Percentiles rank a stretch among this genome's conserved stretches.
phyloP scores from a whole-genome alignment of 2,888 invertebrate genomes.

The Ashinkailepas kermadecensis region DNA sequence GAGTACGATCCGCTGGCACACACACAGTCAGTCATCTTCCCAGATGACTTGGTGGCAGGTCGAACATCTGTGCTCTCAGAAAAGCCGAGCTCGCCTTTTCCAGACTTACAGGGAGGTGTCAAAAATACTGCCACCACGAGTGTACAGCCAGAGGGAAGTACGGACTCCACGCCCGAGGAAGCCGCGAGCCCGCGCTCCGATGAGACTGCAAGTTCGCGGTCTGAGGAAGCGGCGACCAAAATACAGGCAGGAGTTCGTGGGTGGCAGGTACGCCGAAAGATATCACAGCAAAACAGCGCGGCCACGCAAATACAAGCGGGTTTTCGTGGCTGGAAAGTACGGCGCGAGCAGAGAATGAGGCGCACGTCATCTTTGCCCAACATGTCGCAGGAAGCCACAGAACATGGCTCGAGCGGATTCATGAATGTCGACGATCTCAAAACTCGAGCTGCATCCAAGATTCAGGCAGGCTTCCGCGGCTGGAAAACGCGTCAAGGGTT shows the following conservation, averaged over 20 bases:
- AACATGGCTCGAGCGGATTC: background rate
- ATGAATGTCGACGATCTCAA: background rate
- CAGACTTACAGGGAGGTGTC: background rate
- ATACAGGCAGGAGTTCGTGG: constrained; percentile 63
- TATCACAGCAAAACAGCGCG: constrained; percentile 38
- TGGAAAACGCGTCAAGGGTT: background rate
- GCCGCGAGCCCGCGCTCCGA: no score
- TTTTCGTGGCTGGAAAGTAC: constrained; percentile 23
- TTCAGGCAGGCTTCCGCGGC: constrained; percentile 3
- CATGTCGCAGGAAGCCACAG: background rate
- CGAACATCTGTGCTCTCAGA: background rate
- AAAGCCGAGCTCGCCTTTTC: constrained; percentile 1
- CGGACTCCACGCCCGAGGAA: no score
- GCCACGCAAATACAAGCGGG: constrained; percentile 25
- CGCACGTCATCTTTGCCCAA: background rate
- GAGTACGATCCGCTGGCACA: background rate
- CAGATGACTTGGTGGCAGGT: background rate
- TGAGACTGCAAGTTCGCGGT: background rate
- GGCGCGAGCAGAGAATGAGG: background rate
- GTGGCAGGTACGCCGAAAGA: constrained; percentile 53
- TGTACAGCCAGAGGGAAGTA: no score
- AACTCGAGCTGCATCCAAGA: background rate
- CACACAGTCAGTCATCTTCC: background rate
- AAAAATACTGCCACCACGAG: no score
- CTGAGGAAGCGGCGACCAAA: constrained; percentile 47